Evolutionary conservation across 2,888 invertebrate species (phyloP), one percentile per base, ranked within the genome.

Genomic region (Chromoteleia sp.): DNA sequence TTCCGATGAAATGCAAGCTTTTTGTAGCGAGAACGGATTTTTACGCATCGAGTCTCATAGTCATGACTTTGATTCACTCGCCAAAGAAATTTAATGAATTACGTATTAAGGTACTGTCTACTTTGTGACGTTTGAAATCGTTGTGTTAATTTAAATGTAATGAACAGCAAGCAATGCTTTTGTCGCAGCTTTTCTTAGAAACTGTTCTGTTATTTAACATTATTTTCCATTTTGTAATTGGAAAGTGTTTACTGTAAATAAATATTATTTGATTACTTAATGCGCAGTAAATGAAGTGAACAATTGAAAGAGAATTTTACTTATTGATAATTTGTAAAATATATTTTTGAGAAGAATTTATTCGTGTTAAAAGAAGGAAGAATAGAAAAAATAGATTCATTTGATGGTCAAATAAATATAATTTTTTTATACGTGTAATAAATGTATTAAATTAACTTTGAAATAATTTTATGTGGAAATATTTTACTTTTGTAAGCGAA

Each of bases 61-160:
- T n/a, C 17, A 30, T 63, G 48, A 59, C 45, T 61, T 61, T 61
- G 61, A 43, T 39, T 33, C 19, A 33, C 50, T 65, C 25, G n/a
- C 15, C 50, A 65, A 50, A 65, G 65, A 52, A 39, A 65, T 50
- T 65, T 65, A 50, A 65, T 50, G 36, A 65, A 50, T 39, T 33
- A 65, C 39, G 36, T 52, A 50, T 39, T n/a, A 65, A 50, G 29
- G 39, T 15, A 14, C 25, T 3, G 50, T 33, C 30, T 10, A 59
- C 59, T 63, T 45, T 48, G 48, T 33, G 45, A 45, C 45, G 21
- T 50, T 65, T 36, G 52, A 39, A 50, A 65, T 52, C 39, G 45
- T 36, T 52, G 50, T 25, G 50, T 65, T 65, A 65, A 65, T 65
- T 17, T 21, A 65, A 65, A 65, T 52, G 29, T 65, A 65, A 65